These are phyloP conservation scores for Sigmodon hispidus DNA, from an alignment of 2,113 vertebrate species.

Conservation along the genomic window DNA sequence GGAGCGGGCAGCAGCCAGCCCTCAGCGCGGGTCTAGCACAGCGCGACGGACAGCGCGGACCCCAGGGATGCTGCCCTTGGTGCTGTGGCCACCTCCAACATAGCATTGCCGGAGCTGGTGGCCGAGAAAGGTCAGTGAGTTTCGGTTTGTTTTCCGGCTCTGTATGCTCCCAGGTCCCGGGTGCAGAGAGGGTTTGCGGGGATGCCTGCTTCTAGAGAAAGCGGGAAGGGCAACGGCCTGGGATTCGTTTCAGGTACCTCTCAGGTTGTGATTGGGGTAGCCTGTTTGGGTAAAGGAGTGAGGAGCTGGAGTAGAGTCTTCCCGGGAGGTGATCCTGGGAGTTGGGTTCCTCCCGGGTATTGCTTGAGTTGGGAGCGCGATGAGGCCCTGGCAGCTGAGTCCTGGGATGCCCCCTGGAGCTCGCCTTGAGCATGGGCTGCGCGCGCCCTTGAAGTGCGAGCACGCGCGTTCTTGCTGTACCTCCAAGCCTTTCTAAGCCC, in stretches of 20 bases:
- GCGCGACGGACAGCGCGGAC: conserved; percentile 27
- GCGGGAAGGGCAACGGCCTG: neutral
- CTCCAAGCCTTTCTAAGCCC: neutral
- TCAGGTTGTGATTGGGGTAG: neutral
- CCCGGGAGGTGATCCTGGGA: conserved; percentile 1
- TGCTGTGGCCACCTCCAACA: neutral
- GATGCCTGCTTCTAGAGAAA: neutral
- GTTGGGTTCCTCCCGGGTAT: neutral
- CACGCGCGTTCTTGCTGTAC: neutral
- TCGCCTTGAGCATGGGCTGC: conserved; percentile 55
- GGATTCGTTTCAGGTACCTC: neutral
- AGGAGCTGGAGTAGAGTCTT: neutral
- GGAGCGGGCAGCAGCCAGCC: neutral
- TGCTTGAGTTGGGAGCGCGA: conserved; percentile 47
- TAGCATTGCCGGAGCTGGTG: neutral
- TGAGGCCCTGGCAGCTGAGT: conserved; percentile 38
- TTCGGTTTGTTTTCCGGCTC: conserved; percentile 62
- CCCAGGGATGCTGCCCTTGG: conserved; percentile 45
- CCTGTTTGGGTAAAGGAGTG: neutral
- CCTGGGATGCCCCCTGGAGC: conserved; percentile 77
- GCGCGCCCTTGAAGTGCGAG: conserved; percentile 15
- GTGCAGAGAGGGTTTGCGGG: neutral
- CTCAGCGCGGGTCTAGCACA: neutral
- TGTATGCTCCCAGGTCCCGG: neutral
- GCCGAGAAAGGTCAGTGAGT: conserved; percentile 71